Evolutionary conservation across 92 coral and sea anemone genomes (phyloP).

Genomic region (Porites cylindrica): DNA sequence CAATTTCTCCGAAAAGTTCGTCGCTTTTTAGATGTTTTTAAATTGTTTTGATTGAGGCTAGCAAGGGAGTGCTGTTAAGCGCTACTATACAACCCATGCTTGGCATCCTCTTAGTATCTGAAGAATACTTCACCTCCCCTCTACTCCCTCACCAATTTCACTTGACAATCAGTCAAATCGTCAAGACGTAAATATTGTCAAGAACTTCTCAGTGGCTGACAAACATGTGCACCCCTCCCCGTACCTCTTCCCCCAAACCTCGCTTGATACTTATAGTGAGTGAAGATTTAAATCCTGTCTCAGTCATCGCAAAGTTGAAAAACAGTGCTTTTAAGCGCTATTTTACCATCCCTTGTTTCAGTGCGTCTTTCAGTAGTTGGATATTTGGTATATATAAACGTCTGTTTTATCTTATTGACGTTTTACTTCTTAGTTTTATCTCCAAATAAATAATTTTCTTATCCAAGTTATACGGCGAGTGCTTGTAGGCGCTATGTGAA

Average conservation of each 20-base stretch:
- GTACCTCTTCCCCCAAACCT: too few species aligned
- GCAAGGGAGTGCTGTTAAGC: constrained; percentile 47
- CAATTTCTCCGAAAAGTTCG: neutral
- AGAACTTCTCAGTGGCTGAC: too few species aligned
- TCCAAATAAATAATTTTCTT: neutral
- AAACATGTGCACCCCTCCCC: too few species aligned
- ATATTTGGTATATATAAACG: neutral
- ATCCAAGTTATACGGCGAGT: constrained; percentile 46
- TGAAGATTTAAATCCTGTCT: too few species aligned
- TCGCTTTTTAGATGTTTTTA: neutral
- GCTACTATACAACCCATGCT: neutral
- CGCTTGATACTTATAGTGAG: too few species aligned
- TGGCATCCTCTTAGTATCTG: neutral
- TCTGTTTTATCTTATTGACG: neutral
- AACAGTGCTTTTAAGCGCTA: constrained; percentile 79
- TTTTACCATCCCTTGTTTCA: too few species aligned
- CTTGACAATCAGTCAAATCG: too few species aligned
- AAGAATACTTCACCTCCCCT: neutral
- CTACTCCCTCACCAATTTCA: too few species aligned
- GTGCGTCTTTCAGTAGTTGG: too few species aligned
- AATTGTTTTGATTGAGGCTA: neutral
- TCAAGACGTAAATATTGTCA: neutral
- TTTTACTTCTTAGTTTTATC: neutral
- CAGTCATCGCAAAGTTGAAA: neutral
- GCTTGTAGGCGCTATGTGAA: constrained; percentile 51